Conservation (phyloP, 2,888 invertebrate genomes). For the Tetranychus truncatus region DNA sequence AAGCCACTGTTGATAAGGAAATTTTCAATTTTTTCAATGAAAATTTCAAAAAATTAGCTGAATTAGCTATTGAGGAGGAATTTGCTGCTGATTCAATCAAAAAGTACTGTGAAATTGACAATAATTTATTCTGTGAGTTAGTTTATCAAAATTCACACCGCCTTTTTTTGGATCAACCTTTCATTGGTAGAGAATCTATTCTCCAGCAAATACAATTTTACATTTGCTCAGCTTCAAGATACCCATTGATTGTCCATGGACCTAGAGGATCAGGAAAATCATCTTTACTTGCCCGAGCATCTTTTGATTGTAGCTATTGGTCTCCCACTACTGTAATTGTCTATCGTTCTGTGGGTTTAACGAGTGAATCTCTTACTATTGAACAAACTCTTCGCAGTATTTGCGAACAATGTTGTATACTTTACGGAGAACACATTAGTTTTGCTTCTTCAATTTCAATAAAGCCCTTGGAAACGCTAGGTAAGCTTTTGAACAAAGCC, state of each 20-base stretch:
- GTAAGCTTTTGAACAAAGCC: constrained; percentile 39
- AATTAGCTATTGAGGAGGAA: constrained; percentile 49
- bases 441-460: constrained; percentile 32
- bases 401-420: constrained; percentile 44
- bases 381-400: constrained; percentile 37
- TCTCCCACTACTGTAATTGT: constrained; percentile 35
- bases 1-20: neutral
- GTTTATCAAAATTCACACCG: constrained; percentile 45
- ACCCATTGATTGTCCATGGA: constrained; percentile 53
- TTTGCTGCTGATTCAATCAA: constrained; percentile 34
- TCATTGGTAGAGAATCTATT: constrained; percentile 3
- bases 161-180: neutral
- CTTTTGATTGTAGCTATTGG: constrained; percentile 44
- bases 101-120: constrained; percentile 55
- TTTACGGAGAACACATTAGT: constrained; percentile 42
- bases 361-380: constrained; percentile 46
- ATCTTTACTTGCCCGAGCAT: constrained; percentile 53
- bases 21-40: constrained; percentile 41
- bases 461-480: constrained; percentile 19
- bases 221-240: neutral
- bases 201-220: neutral
- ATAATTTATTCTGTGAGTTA: constrained; percentile 67
- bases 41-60: constrained; percentile 48
- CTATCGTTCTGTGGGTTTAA: constrained; percentile 34
- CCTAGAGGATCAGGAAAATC: constrained; percentile 67